Conservation (phyloP, 2,113 vertebrate genomes). For the Saguinus midas region DNA sequence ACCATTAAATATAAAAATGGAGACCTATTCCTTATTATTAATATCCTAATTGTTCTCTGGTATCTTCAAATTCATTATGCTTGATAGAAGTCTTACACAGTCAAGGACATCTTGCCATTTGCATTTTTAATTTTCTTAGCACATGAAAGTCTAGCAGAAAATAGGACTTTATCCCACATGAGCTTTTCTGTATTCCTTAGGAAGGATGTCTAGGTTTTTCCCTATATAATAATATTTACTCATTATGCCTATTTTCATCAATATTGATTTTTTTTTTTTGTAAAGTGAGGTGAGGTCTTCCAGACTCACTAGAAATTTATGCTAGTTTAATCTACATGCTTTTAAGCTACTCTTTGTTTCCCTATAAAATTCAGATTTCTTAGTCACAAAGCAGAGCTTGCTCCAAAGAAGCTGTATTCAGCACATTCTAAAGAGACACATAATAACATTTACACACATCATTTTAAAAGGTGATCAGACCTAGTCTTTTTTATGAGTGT, state of each 20-base stretch:
- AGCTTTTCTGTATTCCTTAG: background rate
- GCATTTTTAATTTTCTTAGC: constrained; percentile 53
- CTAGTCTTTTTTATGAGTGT: background rate
- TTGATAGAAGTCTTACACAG: constrained; percentile 26
- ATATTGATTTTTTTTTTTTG: constrained; percentile 13
- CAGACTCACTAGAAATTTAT: constrained; percentile 16
- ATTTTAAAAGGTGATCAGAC: constrained; percentile 56
- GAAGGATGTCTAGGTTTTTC: background rate
- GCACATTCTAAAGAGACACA: constrained; percentile 50
- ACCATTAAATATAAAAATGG: constrained; percentile 36
- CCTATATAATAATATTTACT: constrained; percentile 34
- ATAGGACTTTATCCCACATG: background rate
- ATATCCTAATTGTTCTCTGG: constrained; percentile 25
- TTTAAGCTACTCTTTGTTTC: constrained; percentile 40
- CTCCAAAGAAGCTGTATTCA: constrained; percentile 49
- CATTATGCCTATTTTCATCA: constrained; percentile 50
- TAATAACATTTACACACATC: constrained; percentile 52
- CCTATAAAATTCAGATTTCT: constrained; percentile 57
- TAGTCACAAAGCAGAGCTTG: constrained; percentile 36
- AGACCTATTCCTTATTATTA: constrained; percentile 44
- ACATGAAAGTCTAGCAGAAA: constrained; percentile 31
- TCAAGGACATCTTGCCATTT: constrained; percentile 32
- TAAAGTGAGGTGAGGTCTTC: constrained; percentile 37
- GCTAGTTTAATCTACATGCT: constrained; percentile 8
- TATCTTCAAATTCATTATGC: constrained; percentile 56